These are phyloP conservation scores for Xanthia icteritia DNA, from an alignment of 2,888 invertebrate species.

Conservation along the genomic window DNA sequence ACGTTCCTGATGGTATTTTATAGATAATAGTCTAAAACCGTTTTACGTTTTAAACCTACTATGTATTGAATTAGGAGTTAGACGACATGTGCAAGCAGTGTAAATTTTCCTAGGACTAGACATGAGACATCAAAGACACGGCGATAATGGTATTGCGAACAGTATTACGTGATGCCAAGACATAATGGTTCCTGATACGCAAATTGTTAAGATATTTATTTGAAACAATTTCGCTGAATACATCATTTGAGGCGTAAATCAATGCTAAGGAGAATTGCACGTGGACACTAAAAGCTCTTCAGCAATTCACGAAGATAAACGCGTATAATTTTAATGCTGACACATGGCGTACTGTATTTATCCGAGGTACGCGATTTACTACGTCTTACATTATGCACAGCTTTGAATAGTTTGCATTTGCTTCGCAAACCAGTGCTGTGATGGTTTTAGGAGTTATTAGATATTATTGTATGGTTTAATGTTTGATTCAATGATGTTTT, in stretches of 20 bases:
- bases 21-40: background rate
- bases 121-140: constrained; percentile 20
- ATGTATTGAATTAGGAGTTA: background rate
- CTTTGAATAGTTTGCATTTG: constrained; percentile 8
- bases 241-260: constrained; percentile 52
- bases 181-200: constrained; percentile 24
- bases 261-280: constrained; percentile 58
- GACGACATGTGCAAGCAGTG: background rate
- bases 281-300: constrained; percentile 58
- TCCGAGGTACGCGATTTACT: constrained; percentile 17
- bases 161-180: constrained; percentile 25
- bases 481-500: background rate
- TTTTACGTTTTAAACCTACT: background rate
- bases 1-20: background rate
- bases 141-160: constrained; percentile 11
- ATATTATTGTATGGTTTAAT: background rate
- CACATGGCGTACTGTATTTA: constrained; percentile 27
- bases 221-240: constrained; percentile 46
- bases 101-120: constrained; percentile 20
- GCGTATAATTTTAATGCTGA: constrained; percentile 36
- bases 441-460: background rate
- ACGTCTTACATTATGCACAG: constrained; percentile 6
- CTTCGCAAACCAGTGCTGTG: background rate
- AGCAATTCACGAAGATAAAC: constrained; percentile 35
- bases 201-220: constrained; percentile 48